A percentile compares a stretch with the other conserved stretches of the same genome.
These are phyloP conservation scores for Germaria angustata DNA, from an alignment of 2,888 invertebrate genomes.

Conservation along the genomic window DNA sequence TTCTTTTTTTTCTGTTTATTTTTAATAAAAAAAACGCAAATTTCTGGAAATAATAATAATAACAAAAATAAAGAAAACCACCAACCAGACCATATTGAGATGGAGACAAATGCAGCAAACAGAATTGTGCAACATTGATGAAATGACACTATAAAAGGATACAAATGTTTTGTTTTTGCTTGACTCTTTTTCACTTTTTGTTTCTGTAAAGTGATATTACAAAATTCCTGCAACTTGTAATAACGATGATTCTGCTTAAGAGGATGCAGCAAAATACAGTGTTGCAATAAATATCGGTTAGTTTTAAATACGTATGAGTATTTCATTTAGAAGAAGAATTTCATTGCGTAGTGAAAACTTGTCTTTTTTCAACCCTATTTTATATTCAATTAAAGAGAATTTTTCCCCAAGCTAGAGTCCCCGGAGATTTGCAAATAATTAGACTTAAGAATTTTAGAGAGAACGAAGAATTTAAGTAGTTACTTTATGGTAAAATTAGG, in stretches of 20 bases:
- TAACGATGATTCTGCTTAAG: constrained; percentile 19
- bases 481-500: constrained; percentile 17
- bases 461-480: not conserved
- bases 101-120: constrained; percentile 30
- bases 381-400: constrained; percentile 13
- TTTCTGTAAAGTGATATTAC: constrained; percentile 65
- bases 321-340: constrained; percentile 27
- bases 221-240: constrained; percentile 62
- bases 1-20: not conserved
- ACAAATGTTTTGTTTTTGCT: constrained; percentile 46
- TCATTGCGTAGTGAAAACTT: constrained; percentile 27
- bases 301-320: constrained; percentile 31
- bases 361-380: not conserved
- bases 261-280: constrained; percentile 12
- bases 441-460: constrained; percentile 25
- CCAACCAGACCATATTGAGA: constrained; percentile 49
- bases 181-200: not conserved
- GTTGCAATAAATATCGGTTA: constrained; percentile 55
- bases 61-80: constrained; percentile 38
- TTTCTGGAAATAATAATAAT: constrained; percentile 60
- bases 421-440: constrained; percentile 42
- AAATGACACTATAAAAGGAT: constrained; percentile 63
- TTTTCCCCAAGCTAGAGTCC: constrained; percentile 35
- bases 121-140: constrained; percentile 58
- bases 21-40: constrained; percentile 52